Conservation (phyloP, 1,140 invertebrate species). For the Caenorhabditis tropicalis region DNA sequence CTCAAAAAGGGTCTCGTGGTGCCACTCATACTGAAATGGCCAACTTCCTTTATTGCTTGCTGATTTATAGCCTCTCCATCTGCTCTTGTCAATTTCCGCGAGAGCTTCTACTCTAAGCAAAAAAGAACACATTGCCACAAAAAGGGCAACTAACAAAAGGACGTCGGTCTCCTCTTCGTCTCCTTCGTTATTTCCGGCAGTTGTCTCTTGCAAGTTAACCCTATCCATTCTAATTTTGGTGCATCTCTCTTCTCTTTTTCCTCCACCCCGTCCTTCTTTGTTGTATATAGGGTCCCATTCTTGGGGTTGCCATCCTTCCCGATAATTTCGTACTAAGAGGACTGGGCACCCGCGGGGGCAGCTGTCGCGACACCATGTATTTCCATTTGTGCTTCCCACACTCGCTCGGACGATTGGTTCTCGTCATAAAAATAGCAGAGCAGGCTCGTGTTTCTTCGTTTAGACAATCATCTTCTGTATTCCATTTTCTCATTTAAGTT, state of each 20-base stretch:
- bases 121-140: neutral
- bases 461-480: neutral
- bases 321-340: slow-evolving; percentile 29
- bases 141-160: slow-evolving; percentile 20
- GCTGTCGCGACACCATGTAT: slow-evolving; percentile 34
- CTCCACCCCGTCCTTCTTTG: neutral
- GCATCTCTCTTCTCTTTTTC: slow-evolving; percentile 18
- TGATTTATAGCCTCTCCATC: slow-evolving; percentile 24
- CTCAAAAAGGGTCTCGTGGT: neutral
- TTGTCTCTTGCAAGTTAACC: slow-evolving; percentile 34
- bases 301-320: neutral
- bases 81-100: neutral
- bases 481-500: slow-evolving; percentile 6
- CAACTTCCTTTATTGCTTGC: slow-evolving; percentile 28
- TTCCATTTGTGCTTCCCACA: neutral
- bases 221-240: slow-evolving; percentile 44
- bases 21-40: slow-evolving; percentile 21
- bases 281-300: slow-evolving; percentile 19
- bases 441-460: slow-evolving; percentile 27
- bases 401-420: too few species aligned
- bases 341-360: neutral
- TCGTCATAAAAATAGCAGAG: slow-evolving; percentile 36
- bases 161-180: neutral
- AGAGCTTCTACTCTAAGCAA: neutral
- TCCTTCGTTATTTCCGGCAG: neutral